Evolutionary conservation across 2,113 vertebrate genomes (phyloP).

Genomic region (Amphiprion ocellaris): DNA sequence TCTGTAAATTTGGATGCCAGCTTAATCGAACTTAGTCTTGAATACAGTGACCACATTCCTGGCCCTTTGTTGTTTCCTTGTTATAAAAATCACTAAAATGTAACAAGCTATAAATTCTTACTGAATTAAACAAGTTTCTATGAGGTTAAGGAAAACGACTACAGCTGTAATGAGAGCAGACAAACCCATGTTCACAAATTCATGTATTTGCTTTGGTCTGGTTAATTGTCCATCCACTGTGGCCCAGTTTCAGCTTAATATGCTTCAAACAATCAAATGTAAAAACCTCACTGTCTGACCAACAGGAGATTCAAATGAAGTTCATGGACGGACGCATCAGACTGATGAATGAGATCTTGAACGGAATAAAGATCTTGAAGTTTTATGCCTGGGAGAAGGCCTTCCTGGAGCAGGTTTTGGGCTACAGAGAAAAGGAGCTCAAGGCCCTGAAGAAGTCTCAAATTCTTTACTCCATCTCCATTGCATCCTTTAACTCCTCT

Average conservation of each 20-base stretch:
- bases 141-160: constrained; percentile 56
- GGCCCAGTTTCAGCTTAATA: not conserved
- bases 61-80: constrained; percentile 74
- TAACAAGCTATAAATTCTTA: constrained; percentile 70
- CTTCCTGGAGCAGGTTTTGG: constrained; percentile 88
- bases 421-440: constrained; percentile 87
- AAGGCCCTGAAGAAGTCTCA: constrained; percentile 90
- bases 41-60: constrained; percentile 71
- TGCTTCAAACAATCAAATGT: constrained; percentile 1
- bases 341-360: constrained; percentile 91
- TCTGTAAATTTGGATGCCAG: constrained; percentile 70
- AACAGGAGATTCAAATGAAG: constrained; percentile 93
- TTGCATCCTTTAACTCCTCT: constrained; percentile 94
- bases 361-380: constrained; percentile 91
- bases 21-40: constrained; percentile 73
- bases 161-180: constrained; percentile 38
- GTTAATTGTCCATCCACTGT: constrained; percentile 32
- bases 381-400: constrained; percentile 93
- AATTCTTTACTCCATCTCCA: constrained; percentile 92
- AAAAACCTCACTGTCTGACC: constrained; percentile 46
- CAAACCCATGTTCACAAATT: constrained; percentile 61
- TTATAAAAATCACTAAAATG: constrained; percentile 72
- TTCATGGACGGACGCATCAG: constrained; percentile 91
- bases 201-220: constrained; percentile 60
- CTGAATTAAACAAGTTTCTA: constrained; percentile 61